Evolutionary conservation across 2,797 vertebrate genomes (phyloP).

Genomic region (Cynopterus sphinx): DNA sequence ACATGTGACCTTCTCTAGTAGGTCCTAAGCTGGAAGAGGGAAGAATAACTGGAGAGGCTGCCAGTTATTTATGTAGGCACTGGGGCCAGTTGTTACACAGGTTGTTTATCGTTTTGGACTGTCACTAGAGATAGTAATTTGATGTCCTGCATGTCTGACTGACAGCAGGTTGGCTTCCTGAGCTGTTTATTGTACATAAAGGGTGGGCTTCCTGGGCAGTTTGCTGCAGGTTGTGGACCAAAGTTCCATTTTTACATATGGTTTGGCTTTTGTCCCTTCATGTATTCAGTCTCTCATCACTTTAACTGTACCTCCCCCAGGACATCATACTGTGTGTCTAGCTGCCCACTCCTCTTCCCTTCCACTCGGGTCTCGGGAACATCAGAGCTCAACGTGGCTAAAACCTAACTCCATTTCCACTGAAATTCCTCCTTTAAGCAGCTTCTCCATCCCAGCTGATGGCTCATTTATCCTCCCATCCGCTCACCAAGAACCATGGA

Average conservation of each 20-base stretch:
- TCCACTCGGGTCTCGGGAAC: background rate
- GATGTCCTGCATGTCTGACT: background rate
- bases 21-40: background rate
- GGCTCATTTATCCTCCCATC: background rate
- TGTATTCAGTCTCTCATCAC: background rate
- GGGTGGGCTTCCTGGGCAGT: background rate
- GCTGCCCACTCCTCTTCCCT: background rate
- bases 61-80: background rate
- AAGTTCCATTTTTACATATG: background rate
- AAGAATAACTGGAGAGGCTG: background rate
- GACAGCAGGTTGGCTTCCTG: background rate
- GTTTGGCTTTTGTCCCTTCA: background rate
- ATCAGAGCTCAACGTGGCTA: background rate
- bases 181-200: background rate
- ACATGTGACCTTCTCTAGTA: background rate
- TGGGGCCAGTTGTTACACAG: background rate
- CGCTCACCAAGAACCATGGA: background rate
- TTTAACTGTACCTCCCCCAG: background rate
- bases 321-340: background rate
- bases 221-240: background rate
- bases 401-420: background rate
- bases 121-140: constrained; percentile 5
- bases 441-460: background rate
- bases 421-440: background rate
- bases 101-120: background rate